Percentiles rank a stretch among this genome's conserved stretches.
Evolutionary conservation across 53 echinoderm and acorn worm species (phyloP).

Genomic region (Crossaster papposus): DNA sequence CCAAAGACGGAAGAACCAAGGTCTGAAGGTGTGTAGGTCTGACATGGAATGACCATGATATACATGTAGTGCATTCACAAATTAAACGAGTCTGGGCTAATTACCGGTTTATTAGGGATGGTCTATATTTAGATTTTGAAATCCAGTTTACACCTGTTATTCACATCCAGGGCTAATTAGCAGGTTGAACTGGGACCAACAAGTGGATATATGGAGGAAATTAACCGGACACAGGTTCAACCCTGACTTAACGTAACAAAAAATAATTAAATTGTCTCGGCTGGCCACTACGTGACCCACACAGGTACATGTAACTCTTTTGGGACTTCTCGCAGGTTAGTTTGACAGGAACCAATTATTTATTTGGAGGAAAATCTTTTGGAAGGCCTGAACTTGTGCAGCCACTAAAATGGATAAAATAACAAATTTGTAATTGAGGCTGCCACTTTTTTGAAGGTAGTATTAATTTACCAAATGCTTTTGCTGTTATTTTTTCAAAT

Average conservation of each 20-base stretch:
- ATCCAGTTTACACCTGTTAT: neutral
- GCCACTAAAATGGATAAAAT: too few species aligned
- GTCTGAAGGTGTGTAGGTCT: too few species aligned
- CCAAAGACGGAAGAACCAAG: too few species aligned
- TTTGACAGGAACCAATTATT: too few species aligned
- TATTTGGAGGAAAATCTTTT: too few species aligned
- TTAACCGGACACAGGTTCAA: neutral
- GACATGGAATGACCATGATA: neutral
- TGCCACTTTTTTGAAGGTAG: too few species aligned
- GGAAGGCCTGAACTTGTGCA: too few species aligned
- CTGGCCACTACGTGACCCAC: neutral
- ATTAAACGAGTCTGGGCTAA: neutral
- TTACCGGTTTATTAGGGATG: neutral
- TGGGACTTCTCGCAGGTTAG: too few species aligned
- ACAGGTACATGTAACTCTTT: neutral
- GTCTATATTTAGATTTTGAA: neutral
- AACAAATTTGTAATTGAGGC: too few species aligned
- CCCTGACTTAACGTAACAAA: neutral
- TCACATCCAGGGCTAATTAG: neutral
- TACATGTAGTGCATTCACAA: neutral
- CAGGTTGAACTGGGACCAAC: neutral
- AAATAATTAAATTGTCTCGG: neutral
- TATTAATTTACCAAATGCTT: too few species aligned
- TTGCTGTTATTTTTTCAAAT: too few species aligned
- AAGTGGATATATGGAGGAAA: neutral